phyloP scores from a whole-genome alignment of 1,140 invertebrate species.

The Diachasmimorpha longicaudata region DNA sequence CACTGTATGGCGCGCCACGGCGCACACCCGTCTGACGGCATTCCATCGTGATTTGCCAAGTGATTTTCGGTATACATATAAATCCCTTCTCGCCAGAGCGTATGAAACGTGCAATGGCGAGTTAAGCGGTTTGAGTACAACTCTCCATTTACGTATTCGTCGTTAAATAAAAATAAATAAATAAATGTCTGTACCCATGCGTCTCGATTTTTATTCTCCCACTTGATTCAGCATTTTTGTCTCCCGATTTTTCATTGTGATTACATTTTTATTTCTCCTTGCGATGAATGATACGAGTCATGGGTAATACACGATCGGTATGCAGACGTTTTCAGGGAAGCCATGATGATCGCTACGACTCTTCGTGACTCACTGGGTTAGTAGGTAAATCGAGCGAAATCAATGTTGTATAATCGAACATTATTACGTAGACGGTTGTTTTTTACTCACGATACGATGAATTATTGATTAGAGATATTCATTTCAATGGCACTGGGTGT shows the following conservation, averaged over 20 bases:
- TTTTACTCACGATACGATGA: neutral
- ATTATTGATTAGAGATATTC: neutral
- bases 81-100: neutral
- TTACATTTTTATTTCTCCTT: neutral
- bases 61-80: slow-evolving; percentile 50
- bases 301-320: neutral
- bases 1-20: slow-evolving; percentile 44
- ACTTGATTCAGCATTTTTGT: neutral
- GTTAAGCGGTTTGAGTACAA: neutral
- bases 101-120: slow-evolving; percentile 13
- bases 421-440: neutral
- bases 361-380: slow-evolving; percentile 6
- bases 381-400: neutral
- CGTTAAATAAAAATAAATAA: neutral
- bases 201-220: neutral
- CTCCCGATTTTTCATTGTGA: neutral
- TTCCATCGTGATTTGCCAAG: slow-evolving; percentile 59
- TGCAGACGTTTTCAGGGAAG: neutral
- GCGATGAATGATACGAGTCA: neutral
- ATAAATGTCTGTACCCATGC: too few relatives aligned
- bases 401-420: neutral
- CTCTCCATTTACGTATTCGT: neutral
- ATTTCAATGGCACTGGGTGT: neutral
- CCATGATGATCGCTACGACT: neutral
- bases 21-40: slow-evolving; percentile 54